Evolutionary conservation across 2,113 vertebrate genomes (phyloP).

Genomic region (Dermatemys mawii): DNA sequence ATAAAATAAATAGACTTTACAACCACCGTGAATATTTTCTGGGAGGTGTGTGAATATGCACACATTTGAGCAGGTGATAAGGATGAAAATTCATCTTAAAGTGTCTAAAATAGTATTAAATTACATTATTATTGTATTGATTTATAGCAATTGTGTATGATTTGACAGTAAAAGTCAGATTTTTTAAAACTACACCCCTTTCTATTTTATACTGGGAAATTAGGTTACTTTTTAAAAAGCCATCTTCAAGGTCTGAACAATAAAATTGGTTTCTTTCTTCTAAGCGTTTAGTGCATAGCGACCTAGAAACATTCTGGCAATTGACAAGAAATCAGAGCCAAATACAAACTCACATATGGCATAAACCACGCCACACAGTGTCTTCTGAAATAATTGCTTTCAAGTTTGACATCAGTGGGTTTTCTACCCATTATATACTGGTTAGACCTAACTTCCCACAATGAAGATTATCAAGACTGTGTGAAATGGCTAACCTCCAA

Average conservation of each 20-base stretch:
- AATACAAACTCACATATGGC: background rate
- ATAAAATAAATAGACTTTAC: background rate
- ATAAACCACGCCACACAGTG: background rate
- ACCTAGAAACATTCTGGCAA: background rate
- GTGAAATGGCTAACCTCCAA: background rate
- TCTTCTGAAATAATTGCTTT: background rate
- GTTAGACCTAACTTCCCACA: background rate
- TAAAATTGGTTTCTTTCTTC: background rate
- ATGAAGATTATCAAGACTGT: background rate
- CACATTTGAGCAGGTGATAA: background rate
- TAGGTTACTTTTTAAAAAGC: background rate
- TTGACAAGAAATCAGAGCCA: background rate
- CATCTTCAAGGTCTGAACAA: background rate
- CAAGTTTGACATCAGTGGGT: background rate
- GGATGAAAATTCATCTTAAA: background rate
- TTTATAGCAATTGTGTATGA: background rate
- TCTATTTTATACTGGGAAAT: background rate
- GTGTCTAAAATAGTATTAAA: background rate
- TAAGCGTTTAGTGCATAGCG: background rate
- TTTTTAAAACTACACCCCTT: background rate
- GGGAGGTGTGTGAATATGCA: background rate
- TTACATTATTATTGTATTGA: background rate
- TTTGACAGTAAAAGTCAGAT: background rate
- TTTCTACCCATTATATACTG: background rate
- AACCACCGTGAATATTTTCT: background rate